Evolutionary conservation across 1,140 invertebrate species (phyloP), one percentile per base, ranked within the genome.

Genomic region (Drosophila burlai): DNA sequence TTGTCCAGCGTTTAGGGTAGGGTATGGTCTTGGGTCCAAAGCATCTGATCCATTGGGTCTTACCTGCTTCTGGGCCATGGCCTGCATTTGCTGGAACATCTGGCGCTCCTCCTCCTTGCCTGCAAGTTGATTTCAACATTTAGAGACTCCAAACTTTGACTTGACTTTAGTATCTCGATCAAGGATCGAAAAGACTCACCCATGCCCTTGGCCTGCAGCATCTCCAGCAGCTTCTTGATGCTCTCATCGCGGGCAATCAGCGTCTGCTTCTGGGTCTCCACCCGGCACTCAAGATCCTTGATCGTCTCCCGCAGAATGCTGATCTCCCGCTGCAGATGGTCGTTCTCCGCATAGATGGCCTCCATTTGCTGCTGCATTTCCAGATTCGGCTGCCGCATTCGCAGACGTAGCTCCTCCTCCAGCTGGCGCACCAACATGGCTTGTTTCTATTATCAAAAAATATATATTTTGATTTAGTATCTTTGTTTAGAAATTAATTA

Each of bases 191-290:
- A 31, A 8, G 29, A 92, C 97, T 96, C 94, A 98, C 97, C 97
- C 95, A 98, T 97, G 93, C 97, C 98, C 94, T 99, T 99, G 93
- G 96, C 98, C 93, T 99, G 98, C 52, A 99, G 95, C 98, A 99
- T 99, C 95, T 99, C 98, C 85, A 99, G 95, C 79, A 99, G 95
- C 94, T 99, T 99, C 95, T 99, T 99, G 89, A 99, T 99, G 93
- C 98, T 99, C 92, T 99, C 98, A 94, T 99, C 98, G 76, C 98
- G 95, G 42, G 98, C 97, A 91, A 97, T 96, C 64, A 99, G 94
- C 26, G 98, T 99, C 94, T 99, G 98, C 94, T 99, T 99, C 94
- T 99, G 98, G 9, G 98, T 99, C 94, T 99, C 98, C 91, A 99
- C 98, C 84, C 98, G 95, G 81, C 99, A 94, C 94, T 99, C 98